phyloP scores from a whole-genome alignment of 2,113 vertebrate species.

The Marcusenius ussheri region DNA sequence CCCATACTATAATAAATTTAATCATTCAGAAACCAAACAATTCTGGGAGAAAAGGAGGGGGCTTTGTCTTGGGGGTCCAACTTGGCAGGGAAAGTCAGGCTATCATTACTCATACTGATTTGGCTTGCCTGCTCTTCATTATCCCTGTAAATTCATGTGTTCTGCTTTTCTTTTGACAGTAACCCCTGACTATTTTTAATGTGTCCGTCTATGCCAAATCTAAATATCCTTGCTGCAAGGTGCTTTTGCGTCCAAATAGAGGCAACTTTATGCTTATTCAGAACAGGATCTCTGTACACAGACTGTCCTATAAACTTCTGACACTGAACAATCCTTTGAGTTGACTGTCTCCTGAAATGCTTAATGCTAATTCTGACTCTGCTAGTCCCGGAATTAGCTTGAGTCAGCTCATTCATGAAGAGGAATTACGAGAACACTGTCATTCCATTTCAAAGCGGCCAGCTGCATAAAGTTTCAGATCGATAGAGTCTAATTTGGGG shows the following conservation, averaged over 20 bases:
- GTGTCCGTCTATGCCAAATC: neutral
- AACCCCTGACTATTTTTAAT: neutral
- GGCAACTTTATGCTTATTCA: neutral
- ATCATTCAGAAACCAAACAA: neutral
- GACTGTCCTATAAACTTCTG: neutral
- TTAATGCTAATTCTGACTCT: neutral
- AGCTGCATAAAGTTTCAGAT: neutral
- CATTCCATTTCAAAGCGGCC: neutral
- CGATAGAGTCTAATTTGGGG: neutral
- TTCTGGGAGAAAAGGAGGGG: neutral
- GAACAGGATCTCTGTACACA: neutral
- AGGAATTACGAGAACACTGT: neutral
- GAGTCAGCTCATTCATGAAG: neutral
- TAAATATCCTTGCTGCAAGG: neutral
- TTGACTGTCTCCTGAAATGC: neutral
- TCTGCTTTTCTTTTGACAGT: neutral
- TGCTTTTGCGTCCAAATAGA: neutral
- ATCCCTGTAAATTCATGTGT: neutral
- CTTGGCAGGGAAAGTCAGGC: neutral
- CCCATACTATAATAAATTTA: neutral
- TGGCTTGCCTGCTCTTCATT: neutral
- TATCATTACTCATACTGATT: neutral
- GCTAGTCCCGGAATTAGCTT: neutral
- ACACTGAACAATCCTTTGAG: neutral
- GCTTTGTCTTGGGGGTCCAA: neutral